Base-by-base conservation (phyloP, 1,140 invertebrate genomes). In the Chionoecetes opilio region DNA sequence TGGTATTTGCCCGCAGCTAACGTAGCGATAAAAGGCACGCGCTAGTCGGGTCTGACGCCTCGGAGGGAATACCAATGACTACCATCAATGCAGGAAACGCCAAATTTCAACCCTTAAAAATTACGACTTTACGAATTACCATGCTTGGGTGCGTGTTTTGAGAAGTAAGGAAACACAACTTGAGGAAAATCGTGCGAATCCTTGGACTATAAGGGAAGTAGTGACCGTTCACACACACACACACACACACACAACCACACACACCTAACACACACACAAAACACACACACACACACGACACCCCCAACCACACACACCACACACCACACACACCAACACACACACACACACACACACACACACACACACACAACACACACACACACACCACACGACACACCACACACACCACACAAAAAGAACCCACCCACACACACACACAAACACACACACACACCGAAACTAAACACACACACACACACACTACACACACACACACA, bases 311-410 rank as follows among this genome's bases (percentile, higher is more conserved):
- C 82, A 31, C 26, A 92, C 32, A 92, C 32, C 32, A 92, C 21
- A 92, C 32, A 92, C 32, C 32, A 92, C 32, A 92, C 32, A 92
- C 32, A 92, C 32, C 75, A 14, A 92, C 32, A 92, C 32, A 92
- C 32, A 92, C 32, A 92, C 63, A 92, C 63, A 82, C 29, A 92
- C 63, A 91, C 46, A 92, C 63, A 82, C 46, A 92, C 63, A 92
- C 46, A 91, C 53, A 91, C 46, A 91, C 53, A 91, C 46, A 75
- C 53, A 91, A 91, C 46, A 91, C 90, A 91, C 31, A 84, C 91
- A 92, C 0, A 92, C 91, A 92, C 32, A 53, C 11, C 46, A 53
- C n/a, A n/a, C n/a, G n/a, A n/a, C n/a, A n/a, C n/a, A n/a, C n/a
- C n/a, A n/a, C n/a, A n/a, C n/a, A n/a, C n/a, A n/a, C n/a, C n/a